Evolutionary conservation across 2,888 invertebrate species (phyloP).

Genomic region (Electrophaes corylata): DNA sequence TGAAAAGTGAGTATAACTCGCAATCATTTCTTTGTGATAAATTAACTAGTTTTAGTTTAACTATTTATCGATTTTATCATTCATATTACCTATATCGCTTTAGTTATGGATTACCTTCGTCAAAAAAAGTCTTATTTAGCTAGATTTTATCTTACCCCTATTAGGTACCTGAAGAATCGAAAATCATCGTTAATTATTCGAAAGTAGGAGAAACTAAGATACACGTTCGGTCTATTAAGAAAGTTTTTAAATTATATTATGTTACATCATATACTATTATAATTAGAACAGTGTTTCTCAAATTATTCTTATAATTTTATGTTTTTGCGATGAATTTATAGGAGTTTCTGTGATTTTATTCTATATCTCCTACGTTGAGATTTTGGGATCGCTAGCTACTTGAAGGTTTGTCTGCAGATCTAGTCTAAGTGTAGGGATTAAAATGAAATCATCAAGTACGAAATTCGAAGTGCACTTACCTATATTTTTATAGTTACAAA

Average conservation of each 20-base stretch:
- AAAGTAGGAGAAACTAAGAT: slow-evolving; percentile 15
- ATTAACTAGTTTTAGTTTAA: slow-evolving; percentile 42
- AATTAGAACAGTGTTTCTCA: slow-evolving; percentile 81
- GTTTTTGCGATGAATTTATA: slow-evolving; percentile 47
- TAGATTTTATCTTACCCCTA: slow-evolving; percentile 63
- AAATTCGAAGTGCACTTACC: slow-evolving; percentile 82
- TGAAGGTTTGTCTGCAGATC: slow-evolving; percentile 65
- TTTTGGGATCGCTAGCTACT: slow-evolving; percentile 24
- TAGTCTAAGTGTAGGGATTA: slow-evolving; percentile 75
- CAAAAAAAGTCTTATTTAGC: slow-evolving; percentile 38
- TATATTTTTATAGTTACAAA: slow-evolving; percentile 76
- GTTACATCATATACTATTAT: slow-evolving; percentile 45
- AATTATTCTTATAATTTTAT: slow-evolving; percentile 58
- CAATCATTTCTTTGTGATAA: slow-evolving; percentile 45
- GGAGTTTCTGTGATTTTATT: slow-evolving; percentile 71
- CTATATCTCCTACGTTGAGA: slow-evolving; percentile 48
- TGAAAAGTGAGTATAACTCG: slow-evolving; percentile 41
- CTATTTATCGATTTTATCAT: slow-evolving; percentile 32
- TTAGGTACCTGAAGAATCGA: slow-evolving; percentile 78
- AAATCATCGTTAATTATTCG: slow-evolving; percentile 42
- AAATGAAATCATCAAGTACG: slow-evolving; percentile 65
- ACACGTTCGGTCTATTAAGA: slow-evolving; percentile 42
- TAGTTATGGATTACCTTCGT: slow-evolving; percentile 21
- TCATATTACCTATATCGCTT: slow-evolving; percentile 27
- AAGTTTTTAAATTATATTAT: slow-evolving; percentile 46